Percentiles rank a stretch among this genome's conserved stretches.
Evolutionary conservation across 2,113 vertebrate species (phyloP).

Genomic region (Leucoraja erinaceus): DNA sequence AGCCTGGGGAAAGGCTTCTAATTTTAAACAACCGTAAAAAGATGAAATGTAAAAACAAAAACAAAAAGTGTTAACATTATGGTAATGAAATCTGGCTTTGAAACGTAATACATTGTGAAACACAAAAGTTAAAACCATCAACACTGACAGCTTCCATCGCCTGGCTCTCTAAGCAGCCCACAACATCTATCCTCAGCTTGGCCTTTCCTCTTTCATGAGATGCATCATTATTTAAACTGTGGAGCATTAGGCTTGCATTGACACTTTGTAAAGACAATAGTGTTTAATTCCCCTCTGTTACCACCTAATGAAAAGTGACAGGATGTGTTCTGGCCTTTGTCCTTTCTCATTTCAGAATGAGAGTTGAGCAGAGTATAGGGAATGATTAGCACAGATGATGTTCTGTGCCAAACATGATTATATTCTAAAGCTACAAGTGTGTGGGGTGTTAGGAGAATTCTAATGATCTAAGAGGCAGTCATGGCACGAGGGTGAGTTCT

Average conservation of each 20-base stretch:
- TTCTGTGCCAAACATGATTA: constrained; percentile 32
- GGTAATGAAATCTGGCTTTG: not conserved
- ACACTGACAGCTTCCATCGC: not conserved
- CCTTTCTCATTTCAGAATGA: constrained; percentile 15
- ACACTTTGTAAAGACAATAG: constrained; percentile 7
- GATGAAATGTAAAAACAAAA: not conserved
- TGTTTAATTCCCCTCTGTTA: constrained; percentile 9
- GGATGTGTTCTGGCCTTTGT: constrained; percentile 20
- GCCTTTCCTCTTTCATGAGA: constrained; percentile 1
- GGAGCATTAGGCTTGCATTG: not conserved
- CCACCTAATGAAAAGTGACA: constrained; percentile 13
- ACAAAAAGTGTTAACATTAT: not conserved
- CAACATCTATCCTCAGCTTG: not conserved
- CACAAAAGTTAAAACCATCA: not conserved
- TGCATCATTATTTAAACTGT: constrained; percentile 11
- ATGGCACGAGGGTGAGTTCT: not conserved
- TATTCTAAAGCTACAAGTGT: constrained; percentile 26
- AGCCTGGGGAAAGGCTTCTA: not conserved
- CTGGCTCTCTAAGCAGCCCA: not conserved
- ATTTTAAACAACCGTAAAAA: not conserved
- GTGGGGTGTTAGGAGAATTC: constrained; percentile 11
- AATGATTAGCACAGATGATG: constrained; percentile 32
- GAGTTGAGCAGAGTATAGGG: not conserved
- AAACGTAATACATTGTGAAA: not conserved
- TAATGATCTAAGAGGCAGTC: not conserved